These are phyloP conservation scores for Hymenopus coronatus DNA, from an alignment of 2,888 invertebrate species.

Conservation along the genomic window DNA sequence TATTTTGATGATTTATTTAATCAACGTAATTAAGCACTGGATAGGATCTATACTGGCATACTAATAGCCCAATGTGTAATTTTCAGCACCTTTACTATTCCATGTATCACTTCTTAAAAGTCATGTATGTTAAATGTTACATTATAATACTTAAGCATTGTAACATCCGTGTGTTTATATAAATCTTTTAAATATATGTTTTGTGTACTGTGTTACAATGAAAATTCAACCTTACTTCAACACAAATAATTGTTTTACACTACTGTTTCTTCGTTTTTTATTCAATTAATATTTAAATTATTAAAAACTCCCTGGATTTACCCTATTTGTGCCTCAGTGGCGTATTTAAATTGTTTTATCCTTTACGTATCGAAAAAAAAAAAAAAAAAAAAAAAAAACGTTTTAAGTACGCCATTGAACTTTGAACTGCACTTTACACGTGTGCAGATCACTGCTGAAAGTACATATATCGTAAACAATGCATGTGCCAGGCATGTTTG, in stretches of 20 bases:
- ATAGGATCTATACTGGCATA: no score
- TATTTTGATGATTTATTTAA: no score
- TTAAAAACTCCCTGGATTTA: background rate
- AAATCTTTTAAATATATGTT: no score
- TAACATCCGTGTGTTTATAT: background rate
- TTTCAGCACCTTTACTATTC: no score
- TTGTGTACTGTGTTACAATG: background rate
- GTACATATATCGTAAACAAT: background rate
- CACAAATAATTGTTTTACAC: background rate
- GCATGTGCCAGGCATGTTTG: constrained; percentile 9
- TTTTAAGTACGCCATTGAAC: background rate
- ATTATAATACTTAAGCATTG: background rate
- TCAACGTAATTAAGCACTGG: no score
- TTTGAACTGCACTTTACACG: background rate
- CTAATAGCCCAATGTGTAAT: no score
- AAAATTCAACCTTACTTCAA: background rate
- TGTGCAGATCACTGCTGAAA: background rate
- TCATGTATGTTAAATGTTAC: no score
- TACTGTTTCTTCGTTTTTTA: background rate
- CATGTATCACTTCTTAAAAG: no score
- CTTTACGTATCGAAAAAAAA: background rate
- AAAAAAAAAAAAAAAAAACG: background rate
- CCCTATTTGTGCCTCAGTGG: background rate
- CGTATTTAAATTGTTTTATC: background rate
- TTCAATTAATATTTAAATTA: background rate